phyloP scores from a whole-genome alignment of 1,140 invertebrate species.

The Cydia pomonella region DNA sequence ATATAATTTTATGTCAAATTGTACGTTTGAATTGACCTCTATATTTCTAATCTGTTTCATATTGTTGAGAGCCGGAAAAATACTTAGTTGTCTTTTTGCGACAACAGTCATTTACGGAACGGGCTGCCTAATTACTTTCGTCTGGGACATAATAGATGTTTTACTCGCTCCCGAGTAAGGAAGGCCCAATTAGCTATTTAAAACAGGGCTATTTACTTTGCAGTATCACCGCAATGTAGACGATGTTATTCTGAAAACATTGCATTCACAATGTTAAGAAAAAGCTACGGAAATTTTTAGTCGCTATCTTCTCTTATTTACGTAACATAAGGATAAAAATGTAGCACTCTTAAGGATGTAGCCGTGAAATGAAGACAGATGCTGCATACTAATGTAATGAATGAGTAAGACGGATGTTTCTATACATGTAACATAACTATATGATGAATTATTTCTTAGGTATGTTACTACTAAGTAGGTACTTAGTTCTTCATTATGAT shows the following conservation, averaged over 20 bases:
- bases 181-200: constrained; percentile 30
- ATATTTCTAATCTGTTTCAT: no score
- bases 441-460: no score
- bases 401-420: background rate
- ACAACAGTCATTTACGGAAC: constrained; percentile 14
- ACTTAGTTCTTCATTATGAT: no score
- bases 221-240: constrained; percentile 11
- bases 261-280: background rate
- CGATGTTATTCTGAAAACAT: background rate
- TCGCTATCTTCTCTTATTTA: background rate
- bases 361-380: background rate
- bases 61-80: background rate
- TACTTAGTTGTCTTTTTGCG: background rate
- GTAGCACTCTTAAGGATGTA: background rate
- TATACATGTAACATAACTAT: background rate
- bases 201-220: constrained; percentile 24
- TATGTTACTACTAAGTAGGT: background rate
- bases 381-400: background rate
- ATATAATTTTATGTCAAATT: no score
- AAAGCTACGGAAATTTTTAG: background rate
- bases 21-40: no score
- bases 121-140: constrained; percentile 27
- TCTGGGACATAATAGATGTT: constrained; percentile 33
- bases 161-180: constrained; percentile 2
- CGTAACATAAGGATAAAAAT: constrained; percentile 9